Percentiles rank a stretch among this genome's conserved stretches.
These are phyloP conservation scores for Osmoderma eremita DNA, from an alignment of 2,888 invertebrate genomes.

Conservation along the genomic window DNA sequence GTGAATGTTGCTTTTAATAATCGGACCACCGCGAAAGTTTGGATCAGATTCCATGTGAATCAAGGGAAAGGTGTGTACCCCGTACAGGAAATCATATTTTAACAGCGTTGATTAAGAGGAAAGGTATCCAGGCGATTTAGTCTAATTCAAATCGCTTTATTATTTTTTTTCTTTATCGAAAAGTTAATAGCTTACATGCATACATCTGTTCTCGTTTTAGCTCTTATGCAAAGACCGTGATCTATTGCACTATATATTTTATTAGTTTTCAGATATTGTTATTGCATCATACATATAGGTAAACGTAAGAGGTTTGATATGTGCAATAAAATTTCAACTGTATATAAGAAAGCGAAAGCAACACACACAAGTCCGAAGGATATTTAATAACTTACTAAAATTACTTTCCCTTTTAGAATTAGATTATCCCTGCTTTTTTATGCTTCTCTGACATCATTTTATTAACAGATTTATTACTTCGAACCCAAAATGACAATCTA, in stretches of 20 bases:
- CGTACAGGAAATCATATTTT: no score
- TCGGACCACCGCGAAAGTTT: background rate
- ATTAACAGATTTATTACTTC: no score
- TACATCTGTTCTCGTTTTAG: background rate
- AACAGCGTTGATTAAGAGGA: no score
- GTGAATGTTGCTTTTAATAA: background rate
- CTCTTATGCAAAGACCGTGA: constrained; percentile 14
- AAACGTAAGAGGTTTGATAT: background rate
- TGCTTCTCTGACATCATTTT: no score
- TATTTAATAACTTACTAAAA: background rate
- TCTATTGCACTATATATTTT: constrained; percentile 9
- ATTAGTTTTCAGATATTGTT: constrained; percentile 9
- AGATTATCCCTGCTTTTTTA: no score
- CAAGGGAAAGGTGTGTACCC: constrained; percentile 17
- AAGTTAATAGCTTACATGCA: no score
- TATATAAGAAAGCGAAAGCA: no score
- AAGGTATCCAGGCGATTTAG: no score
- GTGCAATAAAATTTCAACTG: background rate
- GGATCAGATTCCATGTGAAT: background rate
- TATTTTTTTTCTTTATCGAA: no score
- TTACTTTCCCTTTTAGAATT: no score
- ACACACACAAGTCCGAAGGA: background rate
- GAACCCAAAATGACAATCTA: no score
- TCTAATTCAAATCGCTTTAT: no score
- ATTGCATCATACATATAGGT: constrained; percentile 6